These are phyloP conservation scores for Bombus balteatus DNA, from an alignment of 1,140 invertebrate species.

Conservation along the genomic window DNA sequence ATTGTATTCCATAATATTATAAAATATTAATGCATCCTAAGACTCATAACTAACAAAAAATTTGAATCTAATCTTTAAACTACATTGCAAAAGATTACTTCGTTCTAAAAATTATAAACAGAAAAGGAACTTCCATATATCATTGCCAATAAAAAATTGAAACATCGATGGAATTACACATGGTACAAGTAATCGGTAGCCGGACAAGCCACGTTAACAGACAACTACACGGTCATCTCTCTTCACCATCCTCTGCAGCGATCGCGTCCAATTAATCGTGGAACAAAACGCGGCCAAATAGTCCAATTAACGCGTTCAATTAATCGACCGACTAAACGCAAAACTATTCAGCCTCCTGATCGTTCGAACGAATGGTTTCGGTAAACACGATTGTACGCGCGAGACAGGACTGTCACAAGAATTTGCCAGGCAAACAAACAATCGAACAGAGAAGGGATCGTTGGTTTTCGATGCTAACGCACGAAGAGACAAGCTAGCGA, in stretches of 20 bases:
- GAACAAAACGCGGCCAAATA: neutral
- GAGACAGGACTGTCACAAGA: neutral
- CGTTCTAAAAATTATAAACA: too few relatives aligned
- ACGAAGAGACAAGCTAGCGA: conserved; percentile 20
- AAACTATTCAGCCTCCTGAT: conserved; percentile 1
- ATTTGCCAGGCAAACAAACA: neutral
- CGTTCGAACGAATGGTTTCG: neutral
- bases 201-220: too few relatives aligned
- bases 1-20: too few relatives aligned
- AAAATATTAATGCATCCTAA: too few relatives aligned
- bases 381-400: neutral
- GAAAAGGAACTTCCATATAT: too few relatives aligned
- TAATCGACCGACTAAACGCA: conserved; percentile 10
- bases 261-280: neutral
- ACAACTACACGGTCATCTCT: neutral
- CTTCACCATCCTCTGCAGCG: neutral
- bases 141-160: too few relatives aligned
- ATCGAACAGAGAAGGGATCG: neutral
- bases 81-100: too few relatives aligned
- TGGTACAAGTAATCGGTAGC: too few relatives aligned
- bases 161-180: too few relatives aligned
- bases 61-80: too few relatives aligned
- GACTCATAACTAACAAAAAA: too few relatives aligned
- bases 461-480: conserved; percentile 1
- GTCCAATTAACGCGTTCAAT: conserved; percentile 1